These are phyloP conservation scores for Tonatia bakeri DNA, from an alignment of 2,113 vertebrate species.

Conservation along the genomic window DNA sequence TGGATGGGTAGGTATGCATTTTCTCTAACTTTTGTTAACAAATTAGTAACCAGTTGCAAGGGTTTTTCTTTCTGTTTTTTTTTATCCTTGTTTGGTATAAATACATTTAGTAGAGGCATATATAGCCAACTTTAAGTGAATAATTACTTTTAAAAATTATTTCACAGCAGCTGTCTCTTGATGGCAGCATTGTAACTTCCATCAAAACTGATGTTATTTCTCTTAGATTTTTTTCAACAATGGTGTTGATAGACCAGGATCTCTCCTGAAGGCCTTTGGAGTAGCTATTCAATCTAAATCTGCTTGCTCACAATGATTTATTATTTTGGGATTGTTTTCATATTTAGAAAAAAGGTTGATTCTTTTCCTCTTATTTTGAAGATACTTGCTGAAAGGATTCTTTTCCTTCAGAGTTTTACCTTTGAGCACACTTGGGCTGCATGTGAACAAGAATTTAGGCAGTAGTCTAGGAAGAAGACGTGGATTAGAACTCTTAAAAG, in stretches of 20 bases:
- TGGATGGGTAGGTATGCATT: not conserved
- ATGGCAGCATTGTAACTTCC: conserved; percentile 26
- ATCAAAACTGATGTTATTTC: conserved; percentile 42
- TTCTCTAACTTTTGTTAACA: conserved; percentile 39
- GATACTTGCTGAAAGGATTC: conserved; percentile 44
- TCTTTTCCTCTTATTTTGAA: conserved; percentile 53
- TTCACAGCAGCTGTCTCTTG: conserved; percentile 1
- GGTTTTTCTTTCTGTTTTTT: conserved; percentile 30
- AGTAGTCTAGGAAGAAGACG: not conserved
- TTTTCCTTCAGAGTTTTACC: conserved; percentile 57
- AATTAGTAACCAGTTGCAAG: conserved; percentile 30
- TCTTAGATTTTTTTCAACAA: conserved; percentile 21
- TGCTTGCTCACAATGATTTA: conserved; percentile 27
- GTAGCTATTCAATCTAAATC: not conserved
- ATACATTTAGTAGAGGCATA: conserved; percentile 11
- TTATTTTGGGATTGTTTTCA: conserved; percentile 52
- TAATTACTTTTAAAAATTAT: conserved; percentile 33
- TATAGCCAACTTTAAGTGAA: conserved; percentile 2
- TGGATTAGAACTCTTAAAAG: not conserved
- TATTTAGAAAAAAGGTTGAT: conserved; percentile 44
- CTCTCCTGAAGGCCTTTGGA: conserved; percentile 45
- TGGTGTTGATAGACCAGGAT: conserved; percentile 21
- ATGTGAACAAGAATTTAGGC: conserved; percentile 4
- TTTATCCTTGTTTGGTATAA: not conserved
- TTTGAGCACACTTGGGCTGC: conserved; percentile 45